These are phyloP conservation scores for Meteorus cinctellus DNA, from an alignment of 2,888 invertebrate species.

Conservation along the genomic window DNA sequence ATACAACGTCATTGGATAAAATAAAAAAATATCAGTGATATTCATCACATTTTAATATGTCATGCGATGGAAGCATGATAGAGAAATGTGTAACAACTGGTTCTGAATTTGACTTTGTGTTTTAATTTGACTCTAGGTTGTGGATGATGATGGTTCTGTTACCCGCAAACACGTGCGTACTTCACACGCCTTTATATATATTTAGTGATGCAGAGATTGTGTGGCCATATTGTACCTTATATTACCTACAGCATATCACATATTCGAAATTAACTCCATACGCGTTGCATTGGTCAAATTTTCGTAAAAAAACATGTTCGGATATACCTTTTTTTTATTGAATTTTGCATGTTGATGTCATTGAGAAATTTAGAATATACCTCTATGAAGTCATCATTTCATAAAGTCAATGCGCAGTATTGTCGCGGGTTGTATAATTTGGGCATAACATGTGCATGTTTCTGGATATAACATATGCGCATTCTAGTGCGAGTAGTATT, in stretches of 20 bases:
- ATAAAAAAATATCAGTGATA: too few species aligned
- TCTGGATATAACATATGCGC: slow-evolving; percentile 50
- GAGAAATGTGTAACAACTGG: slow-evolving; percentile 26
- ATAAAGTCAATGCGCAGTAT: background rate
- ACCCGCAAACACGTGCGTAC: slow-evolving; percentile 65
- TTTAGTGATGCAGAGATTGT: slow-evolving; percentile 64
- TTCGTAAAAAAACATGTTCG: background rate
- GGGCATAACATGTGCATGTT: slow-evolving; percentile 47
- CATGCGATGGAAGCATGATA: background rate
- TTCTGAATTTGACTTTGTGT: slow-evolving; percentile 55
- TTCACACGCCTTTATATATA: slow-evolving; percentile 62
- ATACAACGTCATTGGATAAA: too few species aligned
- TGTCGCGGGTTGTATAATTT: background rate
- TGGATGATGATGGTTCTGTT: slow-evolving; percentile 41
- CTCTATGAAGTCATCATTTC: background rate
- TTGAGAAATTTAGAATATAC: too few species aligned
- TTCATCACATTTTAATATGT: background rate
- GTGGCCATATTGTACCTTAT: slow-evolving; percentile 55
- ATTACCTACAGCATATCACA: slow-evolving; percentile 7
- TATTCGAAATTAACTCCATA: too few species aligned
- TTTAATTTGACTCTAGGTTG: slow-evolving; percentile 59
- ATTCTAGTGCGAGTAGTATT: slow-evolving; percentile 47
- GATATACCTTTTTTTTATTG: too few species aligned
- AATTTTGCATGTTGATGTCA: too few species aligned
- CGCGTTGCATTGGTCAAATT: background rate